Conservation (phyloP, 2,113 vertebrate species). For the Melanostigma gelatinosum region DNA sequence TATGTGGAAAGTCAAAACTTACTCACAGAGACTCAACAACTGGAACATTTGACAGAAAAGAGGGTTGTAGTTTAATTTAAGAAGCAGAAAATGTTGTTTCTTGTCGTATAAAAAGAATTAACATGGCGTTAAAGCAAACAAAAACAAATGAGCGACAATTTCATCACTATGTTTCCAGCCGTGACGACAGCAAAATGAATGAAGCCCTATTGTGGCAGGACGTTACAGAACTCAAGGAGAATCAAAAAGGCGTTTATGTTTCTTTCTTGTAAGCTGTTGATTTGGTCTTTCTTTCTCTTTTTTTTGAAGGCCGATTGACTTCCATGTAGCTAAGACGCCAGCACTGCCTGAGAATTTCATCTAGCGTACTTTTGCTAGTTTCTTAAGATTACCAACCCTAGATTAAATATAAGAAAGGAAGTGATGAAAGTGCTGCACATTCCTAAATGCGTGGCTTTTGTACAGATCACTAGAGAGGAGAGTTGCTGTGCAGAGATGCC, state of each 20-base stretch:
- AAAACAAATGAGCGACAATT: conserved; percentile 48
- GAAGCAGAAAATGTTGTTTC: conserved; percentile 13
- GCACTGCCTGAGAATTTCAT: conserved; percentile 9
- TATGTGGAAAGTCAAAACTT: conserved; percentile 36
- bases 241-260: neutral
- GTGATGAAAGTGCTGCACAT: conserved; percentile 68
- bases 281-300: neutral
- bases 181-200: neutral
- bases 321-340: neutral
- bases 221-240: neutral
- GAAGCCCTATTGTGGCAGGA: neutral
- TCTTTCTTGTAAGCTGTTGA: neutral
- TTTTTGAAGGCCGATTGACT: neutral
- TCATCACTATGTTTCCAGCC: conserved; percentile 62
- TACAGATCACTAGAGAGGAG: conserved; percentile 30
- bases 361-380: no score
- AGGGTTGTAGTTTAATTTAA: conserved; percentile 19
- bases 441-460: conserved; percentile 49
- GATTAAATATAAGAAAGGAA: no score
- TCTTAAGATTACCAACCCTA: no score
- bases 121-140: conserved; percentile 18
- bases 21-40: conserved; percentile 17
- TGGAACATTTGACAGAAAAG: conserved; percentile 14
- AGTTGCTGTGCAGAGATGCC: conserved; percentile 41
- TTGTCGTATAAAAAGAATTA: neutral